These are phyloP conservation scores for Strigamia crassipes DNA, from an alignment of 2,888 invertebrate species.

Conservation along the genomic window DNA sequence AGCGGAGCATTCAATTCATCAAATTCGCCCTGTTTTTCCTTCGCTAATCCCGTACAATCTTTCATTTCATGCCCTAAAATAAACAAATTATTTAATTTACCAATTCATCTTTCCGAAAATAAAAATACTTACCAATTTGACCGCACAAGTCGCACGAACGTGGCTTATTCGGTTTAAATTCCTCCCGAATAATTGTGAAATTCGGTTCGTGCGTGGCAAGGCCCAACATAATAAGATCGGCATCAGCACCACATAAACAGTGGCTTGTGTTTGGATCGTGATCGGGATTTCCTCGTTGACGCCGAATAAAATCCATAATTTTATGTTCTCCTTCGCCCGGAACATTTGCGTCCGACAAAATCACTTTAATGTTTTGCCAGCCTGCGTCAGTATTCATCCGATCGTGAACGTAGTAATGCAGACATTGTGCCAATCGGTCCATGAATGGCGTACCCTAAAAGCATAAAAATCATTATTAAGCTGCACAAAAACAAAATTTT, in stretches of 20 bases:
- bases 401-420: slow-evolving; percentile 84
- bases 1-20: slow-evolving; percentile 65
- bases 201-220: slow-evolving; percentile 98
- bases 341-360: slow-evolving; percentile 98
- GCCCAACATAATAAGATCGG: slow-evolving; percentile 97
- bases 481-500: slow-evolving; percentile 34
- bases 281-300: slow-evolving; percentile 84
- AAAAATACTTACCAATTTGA: slow-evolving; percentile 61
- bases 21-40: slow-evolving; percentile 64
- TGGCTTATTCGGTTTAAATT: slow-evolving; percentile 96
- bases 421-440: slow-evolving; percentile 77
- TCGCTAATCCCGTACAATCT: slow-evolving; percentile 79
- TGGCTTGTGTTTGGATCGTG: slow-evolving; percentile 98
- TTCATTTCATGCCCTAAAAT: slow-evolving; percentile 86
- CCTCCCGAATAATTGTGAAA: slow-evolving; percentile 97
- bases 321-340: slow-evolving; percentile 99
- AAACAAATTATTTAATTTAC: slow-evolving; percentile 22
- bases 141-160: slow-evolving; percentile 95
- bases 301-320: slow-evolving; percentile 98
- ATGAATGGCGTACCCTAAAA: slow-evolving; percentile 91
- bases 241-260: slow-evolving; percentile 97
- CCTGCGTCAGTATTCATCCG: slow-evolving; percentile 90
- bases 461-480: not conserved
- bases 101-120: not conserved
- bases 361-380: slow-evolving; percentile 87